Evolutionary conservation across 2,888 invertebrate genomes (phyloP), one percentile per base, ranked within the genome.

Genomic region (Esperia sulphurella): DNA sequence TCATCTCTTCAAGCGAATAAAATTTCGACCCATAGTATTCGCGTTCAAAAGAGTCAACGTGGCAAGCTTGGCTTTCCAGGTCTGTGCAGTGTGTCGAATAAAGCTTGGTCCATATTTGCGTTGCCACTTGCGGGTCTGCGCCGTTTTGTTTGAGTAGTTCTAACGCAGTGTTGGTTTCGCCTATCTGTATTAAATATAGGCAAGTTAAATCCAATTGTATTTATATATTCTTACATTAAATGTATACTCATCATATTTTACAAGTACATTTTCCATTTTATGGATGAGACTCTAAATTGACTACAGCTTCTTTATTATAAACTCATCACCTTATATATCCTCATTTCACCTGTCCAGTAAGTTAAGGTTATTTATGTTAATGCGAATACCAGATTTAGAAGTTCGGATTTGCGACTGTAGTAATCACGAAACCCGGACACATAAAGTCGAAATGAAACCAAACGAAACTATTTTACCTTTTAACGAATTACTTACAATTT

Each of bases 11-110:
- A 10, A 85, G 68, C 1, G 59, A 54, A 10, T 51, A 31, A 13
- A 78, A 65, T 7, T 55, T 63, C n/a, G 59, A 66, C 1, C 61
- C 63, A 46, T 83, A 83, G 58, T 81, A 86, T 29, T 67, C 58
- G 0, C 55, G 54, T 28, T 85, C 74, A 44, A 83, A 87, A 1
- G 57, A 49, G 5, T 75, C 73, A 4, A 61, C 52, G 1, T 76
- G 53, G 49, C 79, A 85, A 0, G 82, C 52, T 6, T 59, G 61
- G 48, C 86, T 87, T 0, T 63, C 56, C 1, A 70, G 43, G 39
- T 87, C 84, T 0, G 79, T 84, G 52, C 84, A 85, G 53, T 69
- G 50, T 39, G 68, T 77, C 0, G 85, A 65, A 50, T 85, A 85
- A 1, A 87, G 51, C 49, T 76, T 74, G 0, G 43, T 46, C 83